Conservation (phyloP, 2,797 vertebrate species). For the Thamnophis elegans region DNA sequence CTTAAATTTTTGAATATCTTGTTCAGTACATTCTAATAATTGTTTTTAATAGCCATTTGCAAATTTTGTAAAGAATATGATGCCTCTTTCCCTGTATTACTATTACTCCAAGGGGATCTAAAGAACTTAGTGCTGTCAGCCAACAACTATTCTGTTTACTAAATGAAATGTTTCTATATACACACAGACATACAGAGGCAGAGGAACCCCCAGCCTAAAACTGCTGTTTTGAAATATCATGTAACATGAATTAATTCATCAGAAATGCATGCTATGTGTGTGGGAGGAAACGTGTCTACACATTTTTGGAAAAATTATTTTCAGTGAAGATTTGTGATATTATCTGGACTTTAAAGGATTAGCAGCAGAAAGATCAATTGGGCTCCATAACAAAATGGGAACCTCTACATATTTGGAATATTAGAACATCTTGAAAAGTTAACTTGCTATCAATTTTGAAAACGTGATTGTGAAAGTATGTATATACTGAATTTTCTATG, state of each 20-base stretch:
- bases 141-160: not conserved
- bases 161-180: not conserved
- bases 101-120: not conserved
- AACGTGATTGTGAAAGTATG: not conserved
- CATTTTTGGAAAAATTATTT: not conserved
- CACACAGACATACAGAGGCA: not conserved
- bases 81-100: not conserved
- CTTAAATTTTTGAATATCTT: not conserved
- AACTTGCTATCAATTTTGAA: not conserved
- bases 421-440: not conserved
- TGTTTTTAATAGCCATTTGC: not conserved
- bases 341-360: not conserved
- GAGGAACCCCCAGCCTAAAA: not conserved
- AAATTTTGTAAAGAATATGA: not conserved
- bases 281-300: not conserved
- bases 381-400: not conserved
- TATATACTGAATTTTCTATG: not conserved
- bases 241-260: not conserved
- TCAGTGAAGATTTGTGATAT: not conserved
- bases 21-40: not conserved
- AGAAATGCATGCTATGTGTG: not conserved
- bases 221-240: not conserved
- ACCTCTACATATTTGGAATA: not conserved
- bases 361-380: not conserved
- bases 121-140: not conserved